Conservation (phyloP, 2,797 vertebrate genomes). For the Tenualosa ilisha region DNA sequence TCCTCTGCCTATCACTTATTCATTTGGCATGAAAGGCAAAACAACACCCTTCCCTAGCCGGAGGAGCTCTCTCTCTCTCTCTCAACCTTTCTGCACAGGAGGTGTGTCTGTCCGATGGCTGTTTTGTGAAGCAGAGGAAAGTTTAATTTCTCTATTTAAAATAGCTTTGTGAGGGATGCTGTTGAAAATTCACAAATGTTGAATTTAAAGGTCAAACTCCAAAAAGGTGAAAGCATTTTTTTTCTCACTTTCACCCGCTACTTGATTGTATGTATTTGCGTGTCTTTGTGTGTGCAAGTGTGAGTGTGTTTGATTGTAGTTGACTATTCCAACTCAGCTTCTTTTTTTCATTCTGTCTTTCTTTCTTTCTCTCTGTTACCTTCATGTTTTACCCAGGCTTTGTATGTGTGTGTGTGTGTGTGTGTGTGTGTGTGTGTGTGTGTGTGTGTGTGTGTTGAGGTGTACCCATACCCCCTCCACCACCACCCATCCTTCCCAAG, state of each 20-base stretch:
- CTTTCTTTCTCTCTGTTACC: not conserved
- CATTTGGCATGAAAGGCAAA: conserved; percentile 36
- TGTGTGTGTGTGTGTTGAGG: not conserved
- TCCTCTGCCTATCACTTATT: conserved; percentile 48
- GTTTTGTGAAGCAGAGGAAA: no score
- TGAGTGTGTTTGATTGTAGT: not conserved
- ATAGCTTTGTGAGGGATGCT: not conserved
- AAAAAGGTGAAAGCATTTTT: no score
- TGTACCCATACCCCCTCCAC: not conserved
- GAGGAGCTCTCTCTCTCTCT: no score
- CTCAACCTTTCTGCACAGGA: not conserved
- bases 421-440: conserved; percentile 5
- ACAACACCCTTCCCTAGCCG: not conserved
- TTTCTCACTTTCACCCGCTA: not conserved
- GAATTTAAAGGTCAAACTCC: not conserved
- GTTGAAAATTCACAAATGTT: not conserved
- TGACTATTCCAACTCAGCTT: not conserved
- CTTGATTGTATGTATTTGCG: conserved; percentile 13
- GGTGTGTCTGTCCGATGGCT: not conserved
- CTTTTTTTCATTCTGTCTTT: not conserved
- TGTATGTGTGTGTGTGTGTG: conserved; percentile 30
- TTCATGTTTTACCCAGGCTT: not conserved
- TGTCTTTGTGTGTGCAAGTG: conserved; percentile 13
- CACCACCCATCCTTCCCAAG: conserved; percentile 43
- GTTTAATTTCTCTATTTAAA: no score